phyloP scores from a whole-genome alignment of 1,140 invertebrate genomes.

The Eriosoma lanigerum region DNA sequence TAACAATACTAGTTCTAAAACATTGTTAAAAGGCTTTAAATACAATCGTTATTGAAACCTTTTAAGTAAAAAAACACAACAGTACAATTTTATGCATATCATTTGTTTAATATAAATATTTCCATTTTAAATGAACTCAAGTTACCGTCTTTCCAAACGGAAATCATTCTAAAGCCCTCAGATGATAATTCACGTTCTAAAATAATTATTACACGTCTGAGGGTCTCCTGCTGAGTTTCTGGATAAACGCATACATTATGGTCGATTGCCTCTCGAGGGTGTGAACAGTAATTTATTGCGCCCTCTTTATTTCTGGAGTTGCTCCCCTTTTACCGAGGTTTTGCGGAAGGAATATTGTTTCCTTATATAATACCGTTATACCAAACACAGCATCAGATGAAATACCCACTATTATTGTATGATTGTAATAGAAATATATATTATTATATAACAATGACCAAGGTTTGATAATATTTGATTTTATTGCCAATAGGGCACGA shows the following conservation, averaged over 20 bases:
- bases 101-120: conserved; percentile 30
- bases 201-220: conserved; percentile 51
- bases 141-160: neutral
- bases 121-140: neutral
- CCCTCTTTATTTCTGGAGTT: conserved; percentile 45
- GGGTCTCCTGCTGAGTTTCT: conserved; percentile 44
- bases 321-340: conserved; percentile 45
- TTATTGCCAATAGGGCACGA: neutral
- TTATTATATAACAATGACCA: conserved; percentile 23
- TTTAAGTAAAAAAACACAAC: conserved; percentile 22
- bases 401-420: conserved; percentile 7
- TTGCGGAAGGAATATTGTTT: conserved; percentile 43
- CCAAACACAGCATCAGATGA: neutral
- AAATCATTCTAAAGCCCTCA: conserved; percentile 9
- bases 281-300: conserved; percentile 51
- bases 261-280: conserved; percentile 50
- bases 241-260: conserved; percentile 52
- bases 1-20: neutral
- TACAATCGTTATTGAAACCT: conserved; percentile 46
- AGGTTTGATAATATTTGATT: conserved; percentile 24
- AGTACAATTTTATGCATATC: neutral
- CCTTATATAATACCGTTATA: conserved; percentile 22
- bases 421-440: no score
- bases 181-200: conserved; percentile 48
- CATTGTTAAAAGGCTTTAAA: conserved; percentile 30